Percentiles rank a stretch among this genome's conserved stretches.
Conservation (phyloP, 2,797 vertebrate genomes). For the Poliocrania exsul region DNA sequence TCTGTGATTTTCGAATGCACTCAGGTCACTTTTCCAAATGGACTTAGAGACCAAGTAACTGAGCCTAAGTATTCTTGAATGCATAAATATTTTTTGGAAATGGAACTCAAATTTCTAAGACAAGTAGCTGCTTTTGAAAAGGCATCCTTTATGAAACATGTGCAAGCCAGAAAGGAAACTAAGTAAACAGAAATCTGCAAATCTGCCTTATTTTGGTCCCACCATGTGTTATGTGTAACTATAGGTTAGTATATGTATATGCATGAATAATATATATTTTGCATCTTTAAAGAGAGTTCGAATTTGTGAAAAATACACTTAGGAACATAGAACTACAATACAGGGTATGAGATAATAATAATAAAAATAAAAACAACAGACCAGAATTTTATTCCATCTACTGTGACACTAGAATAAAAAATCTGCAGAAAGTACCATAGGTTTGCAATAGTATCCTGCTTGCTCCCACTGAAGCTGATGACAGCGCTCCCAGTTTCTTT, state of each 20-base stretch:
- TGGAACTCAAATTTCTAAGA: background rate
- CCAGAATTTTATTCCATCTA: background rate
- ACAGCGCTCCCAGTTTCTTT: background rate
- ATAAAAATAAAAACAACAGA: background rate
- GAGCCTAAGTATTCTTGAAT: background rate
- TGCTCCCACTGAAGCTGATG: background rate
- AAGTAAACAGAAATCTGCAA: background rate
- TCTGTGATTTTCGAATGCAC: background rate
- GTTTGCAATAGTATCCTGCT: background rate
- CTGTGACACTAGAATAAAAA: background rate
- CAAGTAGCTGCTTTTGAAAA: background rate
- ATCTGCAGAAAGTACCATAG: background rate
- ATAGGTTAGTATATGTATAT: background rate
- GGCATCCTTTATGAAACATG: background rate
- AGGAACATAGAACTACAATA: background rate
- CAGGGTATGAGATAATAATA: background rate
- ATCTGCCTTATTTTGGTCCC: background rate
- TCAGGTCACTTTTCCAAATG: background rate
- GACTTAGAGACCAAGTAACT: background rate
- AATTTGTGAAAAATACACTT: background rate
- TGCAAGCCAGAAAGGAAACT: background rate
- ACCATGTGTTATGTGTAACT: background rate
- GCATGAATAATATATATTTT: background rate
- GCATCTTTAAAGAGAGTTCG: background rate
- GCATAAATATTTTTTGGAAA: background rate